A percentile compares a stretch with the other conserved stretches of the same genome.
phyloP scores from a whole-genome alignment of 2,888 invertebrate species.

The Dynastes tityus region DNA sequence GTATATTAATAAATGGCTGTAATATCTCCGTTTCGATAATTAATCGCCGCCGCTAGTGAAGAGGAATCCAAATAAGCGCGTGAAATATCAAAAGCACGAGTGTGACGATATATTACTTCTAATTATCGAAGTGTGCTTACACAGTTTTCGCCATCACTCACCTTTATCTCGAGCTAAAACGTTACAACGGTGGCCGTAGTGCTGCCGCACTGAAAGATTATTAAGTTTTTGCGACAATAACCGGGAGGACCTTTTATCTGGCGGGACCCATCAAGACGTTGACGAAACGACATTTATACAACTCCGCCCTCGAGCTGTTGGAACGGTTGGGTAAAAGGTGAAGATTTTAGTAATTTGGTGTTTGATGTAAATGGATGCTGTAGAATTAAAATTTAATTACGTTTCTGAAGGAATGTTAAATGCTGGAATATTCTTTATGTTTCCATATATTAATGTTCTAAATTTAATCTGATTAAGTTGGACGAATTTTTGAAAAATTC shows the following conservation, averaged over 20 bases:
- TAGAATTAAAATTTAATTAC: too few relatives aligned
- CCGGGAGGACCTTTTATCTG: not conserved
- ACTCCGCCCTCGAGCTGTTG: too few relatives aligned
- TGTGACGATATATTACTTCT: constrained; percentile 59
- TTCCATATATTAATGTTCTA: too few relatives aligned
- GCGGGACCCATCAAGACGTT: constrained; percentile 5
- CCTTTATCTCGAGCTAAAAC: constrained; percentile 34
- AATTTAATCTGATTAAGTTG: too few relatives aligned
- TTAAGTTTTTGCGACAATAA: constrained; percentile 43
- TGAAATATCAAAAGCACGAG: constrained; percentile 53
- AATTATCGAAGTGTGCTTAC: constrained; percentile 60
- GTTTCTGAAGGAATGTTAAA: too few relatives aligned
- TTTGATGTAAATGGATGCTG: too few relatives aligned
- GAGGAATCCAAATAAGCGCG: constrained; percentile 58
- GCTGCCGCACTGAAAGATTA: constrained; percentile 20
- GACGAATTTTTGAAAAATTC: too few relatives aligned
- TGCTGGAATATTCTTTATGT: too few relatives aligned
- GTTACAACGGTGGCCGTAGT: constrained; percentile 4
- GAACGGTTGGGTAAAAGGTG: too few relatives aligned
- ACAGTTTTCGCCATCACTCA: constrained; percentile 57
- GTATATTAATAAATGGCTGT: constrained; percentile 31
- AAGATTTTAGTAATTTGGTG: too few relatives aligned
- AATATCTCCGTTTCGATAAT: constrained; percentile 52
- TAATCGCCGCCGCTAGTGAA: constrained; percentile 56
- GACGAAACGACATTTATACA: constrained; percentile 22